Conservation (phyloP, 2,113 vertebrate species). For the Lota lota region DNA sequence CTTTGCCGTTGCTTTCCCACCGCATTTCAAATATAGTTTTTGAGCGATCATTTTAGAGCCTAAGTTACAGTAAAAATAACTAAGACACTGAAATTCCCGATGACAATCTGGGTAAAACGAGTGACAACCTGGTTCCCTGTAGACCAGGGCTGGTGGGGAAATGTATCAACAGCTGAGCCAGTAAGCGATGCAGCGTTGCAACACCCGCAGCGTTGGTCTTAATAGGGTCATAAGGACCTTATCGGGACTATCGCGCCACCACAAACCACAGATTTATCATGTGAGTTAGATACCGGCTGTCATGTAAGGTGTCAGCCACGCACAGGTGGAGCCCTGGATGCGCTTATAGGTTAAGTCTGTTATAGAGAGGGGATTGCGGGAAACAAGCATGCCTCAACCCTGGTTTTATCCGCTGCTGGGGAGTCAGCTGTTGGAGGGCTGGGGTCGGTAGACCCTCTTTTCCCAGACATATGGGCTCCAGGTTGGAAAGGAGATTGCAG, state of each 20-base stretch:
- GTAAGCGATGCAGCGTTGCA: too few species aligned
- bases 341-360: constrained; percentile 27
- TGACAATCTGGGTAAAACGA: too few species aligned
- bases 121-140: too few species aligned
- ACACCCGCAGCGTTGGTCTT: not conserved
- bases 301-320: constrained; percentile 13
- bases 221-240: constrained; percentile 16
- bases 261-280: too few species aligned
- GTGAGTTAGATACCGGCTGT: constrained; percentile 24
- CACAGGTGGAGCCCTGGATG: constrained; percentile 8
- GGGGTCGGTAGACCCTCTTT: not conserved
- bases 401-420: constrained; percentile 16
- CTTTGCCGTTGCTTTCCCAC: too few species aligned
- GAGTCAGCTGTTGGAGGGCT: not conserved
- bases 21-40: too few species aligned
- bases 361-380: constrained; percentile 19
- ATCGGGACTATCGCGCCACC: constrained; percentile 4
- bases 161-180: too few species aligned
- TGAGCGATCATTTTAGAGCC: too few species aligned
- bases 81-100: too few species aligned
- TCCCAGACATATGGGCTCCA: constrained; percentile 12
- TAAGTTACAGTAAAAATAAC: too few species aligned
- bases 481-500: constrained; percentile 26
- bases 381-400: not conserved
- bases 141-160: too few species aligned